Conservation (phyloP, 2,888 invertebrate genomes). For the Apomyelois bistriatella region DNA sequence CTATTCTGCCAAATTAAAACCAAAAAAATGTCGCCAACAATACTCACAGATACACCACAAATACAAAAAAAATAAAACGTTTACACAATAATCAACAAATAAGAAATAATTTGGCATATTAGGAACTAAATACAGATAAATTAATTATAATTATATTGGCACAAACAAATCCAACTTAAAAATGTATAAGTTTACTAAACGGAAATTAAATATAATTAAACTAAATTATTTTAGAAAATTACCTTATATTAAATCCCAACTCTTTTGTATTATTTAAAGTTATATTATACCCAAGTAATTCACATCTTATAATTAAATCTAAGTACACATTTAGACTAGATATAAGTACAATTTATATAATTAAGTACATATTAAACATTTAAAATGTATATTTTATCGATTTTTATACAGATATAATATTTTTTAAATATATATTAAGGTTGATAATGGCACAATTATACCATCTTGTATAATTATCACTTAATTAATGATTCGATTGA, state of each 20-base stretch:
- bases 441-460: too few species aligned
- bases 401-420: background rate
- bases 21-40: too few species aligned
- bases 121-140: conserved; percentile 28
- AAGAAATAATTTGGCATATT: conserved; percentile 28
- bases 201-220: background rate
- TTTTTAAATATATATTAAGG: background rate
- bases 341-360: conserved; percentile 9
- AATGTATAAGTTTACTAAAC: background rate
- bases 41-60: too few species aligned
- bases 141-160: conserved; percentile 2
- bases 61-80: too few species aligned
- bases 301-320: background rate
- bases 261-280: background rate
- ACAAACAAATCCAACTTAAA: background rate
- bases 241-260: too few species aligned
- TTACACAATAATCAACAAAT: conserved; percentile 5
- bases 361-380: conserved; percentile 4
- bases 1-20: too few species aligned
- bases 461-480: too few species aligned
- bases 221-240: too few species aligned
- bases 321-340: conserved; percentile 15
- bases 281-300: background rate
- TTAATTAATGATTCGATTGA: too few species aligned
- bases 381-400: background rate